Base-by-base conservation (phyloP, 2,888 invertebrate species). In the Drosophila vallismaia region DNA sequence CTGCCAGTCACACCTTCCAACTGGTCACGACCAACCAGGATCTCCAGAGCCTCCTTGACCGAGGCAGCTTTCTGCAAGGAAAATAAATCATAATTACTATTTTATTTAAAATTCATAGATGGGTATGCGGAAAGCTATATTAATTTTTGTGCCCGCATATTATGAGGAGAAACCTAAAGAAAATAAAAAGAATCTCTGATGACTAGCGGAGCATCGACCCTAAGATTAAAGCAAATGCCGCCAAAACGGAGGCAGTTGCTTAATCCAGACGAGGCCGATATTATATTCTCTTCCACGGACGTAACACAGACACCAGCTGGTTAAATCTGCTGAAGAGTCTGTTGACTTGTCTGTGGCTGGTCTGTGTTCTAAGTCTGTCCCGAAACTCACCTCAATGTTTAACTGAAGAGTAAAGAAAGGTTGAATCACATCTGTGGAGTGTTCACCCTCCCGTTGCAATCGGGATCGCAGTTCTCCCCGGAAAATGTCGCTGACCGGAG, bases 401-500 rank as follows among this genome's bases (percentile, higher is more conserved):
- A 99, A 94, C 91, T 97, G 98, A 71, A 99, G 93, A 0, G 98
- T 98, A 91, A 98, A 98, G 93, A 99, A 99, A 0, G 98, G 98
- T 91, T 98, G 97, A 74, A 98, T 95, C 77, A 96, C 97, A 89
- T 97, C 97, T 0, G 98, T 97, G 77, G 96, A 94, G 79, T 92
- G 91, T 79, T 92, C 92, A 9, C 92, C 91, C 88, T 95, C 94
- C 67, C 96, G 93, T 77, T 95, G 95, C 70, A 98, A 93, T 9
- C 96, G 94, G 45, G 97, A 96, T 68, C 97, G 94, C 73, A 98
- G 93, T 89, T 97, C 96, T 48, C 99, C 99, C 76, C 97, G 95
- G 93, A 99, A 98, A 74, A 99, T 97, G 88, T 97, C 96, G 42
- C 97, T 97, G 12, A 99, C 94, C 0, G 98, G 98, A 33, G 98